Conservation (phyloP, 2,888 invertebrate species). For the Amphipyra tragopoginis region DNA sequence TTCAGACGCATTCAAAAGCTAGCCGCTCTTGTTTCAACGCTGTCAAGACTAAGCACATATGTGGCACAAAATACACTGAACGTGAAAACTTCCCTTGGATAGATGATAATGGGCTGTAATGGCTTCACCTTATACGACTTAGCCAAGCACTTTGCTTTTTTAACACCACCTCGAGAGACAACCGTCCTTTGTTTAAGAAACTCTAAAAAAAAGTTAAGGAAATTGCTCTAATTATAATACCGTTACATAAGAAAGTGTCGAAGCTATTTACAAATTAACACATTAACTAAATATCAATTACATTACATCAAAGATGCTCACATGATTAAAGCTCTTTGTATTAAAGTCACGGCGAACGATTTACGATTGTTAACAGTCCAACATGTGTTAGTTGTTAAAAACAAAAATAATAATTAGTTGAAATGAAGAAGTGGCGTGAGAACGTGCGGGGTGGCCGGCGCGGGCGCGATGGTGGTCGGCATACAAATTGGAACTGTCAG, state of each 20-base stretch:
- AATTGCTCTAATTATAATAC: slow-evolving; percentile 21
- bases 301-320: slow-evolving; percentile 25
- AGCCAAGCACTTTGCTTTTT: slow-evolving; percentile 51
- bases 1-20: slow-evolving; percentile 61
- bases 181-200: slow-evolving; percentile 11
- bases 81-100: slow-evolving; percentile 63
- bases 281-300: slow-evolving; percentile 47
- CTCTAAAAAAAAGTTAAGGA: slow-evolving; percentile 17
- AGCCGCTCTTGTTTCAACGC: slow-evolving; percentile 59
- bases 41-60: slow-evolving; percentile 45
- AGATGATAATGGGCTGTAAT: slow-evolving; percentile 69
- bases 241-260: slow-evolving; percentile 29
- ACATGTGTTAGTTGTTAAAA: slow-evolving; percentile 79
- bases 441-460: slow-evolving; percentile 81
- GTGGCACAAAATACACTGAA: slow-evolving; percentile 48
- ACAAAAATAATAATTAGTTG: slow-evolving; percentile 85
- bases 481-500: slow-evolving; percentile 84
- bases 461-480: slow-evolving; percentile 67
- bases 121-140: slow-evolving; percentile 65
- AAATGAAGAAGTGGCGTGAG: slow-evolving; percentile 83
- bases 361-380: slow-evolving; percentile 71
- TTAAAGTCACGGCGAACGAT: slow-evolving; percentile 71
- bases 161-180: slow-evolving; percentile 23
- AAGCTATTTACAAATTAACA: slow-evolving; percentile 24
- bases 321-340: slow-evolving; percentile 65